Conservation (phyloP, 2,888 invertebrate genomes). For the Leistus spinibarbis region DNA sequence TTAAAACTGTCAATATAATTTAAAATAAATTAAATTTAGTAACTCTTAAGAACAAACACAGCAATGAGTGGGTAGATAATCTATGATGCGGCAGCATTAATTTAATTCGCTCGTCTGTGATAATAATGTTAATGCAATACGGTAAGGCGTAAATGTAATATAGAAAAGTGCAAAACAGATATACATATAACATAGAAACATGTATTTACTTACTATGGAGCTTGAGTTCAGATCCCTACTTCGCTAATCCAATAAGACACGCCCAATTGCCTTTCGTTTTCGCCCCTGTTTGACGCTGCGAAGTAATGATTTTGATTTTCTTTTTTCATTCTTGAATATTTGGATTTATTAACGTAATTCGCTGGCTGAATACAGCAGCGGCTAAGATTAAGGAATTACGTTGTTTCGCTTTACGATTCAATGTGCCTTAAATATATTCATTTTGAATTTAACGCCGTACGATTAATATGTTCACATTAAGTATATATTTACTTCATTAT, state of each 20-base stretch:
- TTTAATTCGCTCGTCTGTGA: slow-evolving; percentile 50
- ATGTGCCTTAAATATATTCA: no score
- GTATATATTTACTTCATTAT: no score
- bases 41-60: no score
- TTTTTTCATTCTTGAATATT: slow-evolving; percentile 34
- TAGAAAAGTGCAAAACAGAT: no score
- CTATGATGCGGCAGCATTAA: slow-evolving; percentile 42
- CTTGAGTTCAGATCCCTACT: slow-evolving; percentile 45
- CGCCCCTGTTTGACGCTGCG: neutral
- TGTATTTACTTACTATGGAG: neutral
- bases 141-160: slow-evolving; percentile 30
- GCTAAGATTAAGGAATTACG: no score
- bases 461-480: no score
- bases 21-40: no score
- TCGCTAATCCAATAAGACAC: slow-evolving; percentile 51
- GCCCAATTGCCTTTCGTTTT: slow-evolving; percentile 47
- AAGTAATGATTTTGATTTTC: slow-evolving; percentile 12
- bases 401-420: no score
- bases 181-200: no score
- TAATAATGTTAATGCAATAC: slow-evolving; percentile 51
- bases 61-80: no score
- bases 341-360: slow-evolving; percentile 13
- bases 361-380: neutral
- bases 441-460: no score
- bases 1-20: no score